Evolutionary conservation across 2,797 vertebrate species (phyloP).

Genomic region (Melanotaenia maccullochi): DNA sequence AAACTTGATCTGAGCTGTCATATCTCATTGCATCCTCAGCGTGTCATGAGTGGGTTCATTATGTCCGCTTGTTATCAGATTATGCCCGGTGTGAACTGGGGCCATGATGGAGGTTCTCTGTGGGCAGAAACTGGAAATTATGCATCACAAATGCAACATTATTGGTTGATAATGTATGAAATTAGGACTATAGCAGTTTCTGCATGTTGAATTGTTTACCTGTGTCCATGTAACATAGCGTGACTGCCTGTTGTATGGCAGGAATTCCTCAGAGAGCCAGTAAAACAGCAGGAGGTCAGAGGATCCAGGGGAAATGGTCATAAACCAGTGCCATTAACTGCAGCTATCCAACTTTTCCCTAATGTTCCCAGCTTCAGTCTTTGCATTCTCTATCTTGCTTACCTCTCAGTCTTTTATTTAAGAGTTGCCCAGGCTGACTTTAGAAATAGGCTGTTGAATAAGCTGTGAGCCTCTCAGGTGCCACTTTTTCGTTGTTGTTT

Average conservation of each 20-base stretch:
- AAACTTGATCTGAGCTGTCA: too few relatives aligned
- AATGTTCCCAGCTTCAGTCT: slow-evolving; percentile 40
- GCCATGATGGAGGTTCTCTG: background rate
- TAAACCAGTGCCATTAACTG: slow-evolving; percentile 67
- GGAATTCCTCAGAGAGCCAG: slow-evolving; percentile 71
- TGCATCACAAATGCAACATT: background rate
- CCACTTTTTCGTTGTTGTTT: slow-evolving; percentile 25
- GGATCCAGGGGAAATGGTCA: slow-evolving; percentile 67
- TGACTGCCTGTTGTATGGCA: slow-evolving; percentile 72
- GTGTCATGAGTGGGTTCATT: background rate
- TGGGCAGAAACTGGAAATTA: background rate
- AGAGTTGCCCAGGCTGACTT: slow-evolving; percentile 35
- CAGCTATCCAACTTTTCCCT: slow-evolving; percentile 46
- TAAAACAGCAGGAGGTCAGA: slow-evolving; percentile 76
- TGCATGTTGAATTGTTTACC: slow-evolving; percentile 56
- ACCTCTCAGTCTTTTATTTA: slow-evolving; percentile 34
- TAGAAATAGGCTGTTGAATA: slow-evolving; percentile 17
- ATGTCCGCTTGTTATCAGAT: slow-evolving; percentile 1
- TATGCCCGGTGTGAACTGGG: background rate
- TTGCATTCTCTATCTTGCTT: slow-evolving; percentile 13
- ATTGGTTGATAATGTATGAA: background rate
- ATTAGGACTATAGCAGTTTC: slow-evolving; percentile 1
- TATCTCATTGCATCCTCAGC: background rate
- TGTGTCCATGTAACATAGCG: slow-evolving; percentile 54
- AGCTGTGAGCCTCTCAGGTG: slow-evolving; percentile 32